Evolutionary conservation across 2,797 vertebrate genomes (phyloP).

Genomic region (Amphiprion clarkii): DNA sequence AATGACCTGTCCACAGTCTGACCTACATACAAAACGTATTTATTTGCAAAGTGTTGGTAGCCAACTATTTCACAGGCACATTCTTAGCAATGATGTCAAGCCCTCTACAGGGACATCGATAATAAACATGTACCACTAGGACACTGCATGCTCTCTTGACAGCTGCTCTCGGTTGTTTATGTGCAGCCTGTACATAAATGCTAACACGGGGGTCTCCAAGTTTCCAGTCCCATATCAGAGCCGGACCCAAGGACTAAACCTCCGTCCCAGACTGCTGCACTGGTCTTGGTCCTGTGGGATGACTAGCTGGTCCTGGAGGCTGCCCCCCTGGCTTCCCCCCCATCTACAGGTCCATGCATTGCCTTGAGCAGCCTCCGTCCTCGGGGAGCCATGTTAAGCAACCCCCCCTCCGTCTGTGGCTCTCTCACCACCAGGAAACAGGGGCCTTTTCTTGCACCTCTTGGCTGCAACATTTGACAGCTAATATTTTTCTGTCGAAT

Average conservation of each 20-base stretch:
- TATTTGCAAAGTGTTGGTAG: conserved; percentile 69
- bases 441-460: conserved; percentile 80
- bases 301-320: conserved; percentile 47
- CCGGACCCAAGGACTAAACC: conserved; percentile 74
- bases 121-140: conserved; percentile 77
- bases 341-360: conserved; percentile 34
- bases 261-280: conserved; percentile 47
- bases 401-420: conserved; percentile 45
- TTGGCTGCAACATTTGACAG: conserved; percentile 82
- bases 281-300: conserved; percentile 58
- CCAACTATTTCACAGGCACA: conserved; percentile 70
- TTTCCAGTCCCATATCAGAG: conserved; percentile 68
- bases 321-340: conserved; percentile 62
- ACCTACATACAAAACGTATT: conserved; percentile 64
- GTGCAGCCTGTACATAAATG: conserved; percentile 68
- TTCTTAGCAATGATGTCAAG: conserved; percentile 75
- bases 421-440: conserved; percentile 82
- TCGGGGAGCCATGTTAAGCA: conserved; percentile 69
- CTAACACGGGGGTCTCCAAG: conserved; percentile 72
- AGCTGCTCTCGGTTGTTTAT: conserved; percentile 78
- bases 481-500: conserved; percentile 87
- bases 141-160: conserved; percentile 67
- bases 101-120: conserved; percentile 64
- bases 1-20: conserved; percentile 59
- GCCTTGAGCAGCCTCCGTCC: conserved; percentile 61